phyloP scores from a whole-genome alignment of 2,113 vertebrate genomes.

The Heloderma charlesbogerti region DNA sequence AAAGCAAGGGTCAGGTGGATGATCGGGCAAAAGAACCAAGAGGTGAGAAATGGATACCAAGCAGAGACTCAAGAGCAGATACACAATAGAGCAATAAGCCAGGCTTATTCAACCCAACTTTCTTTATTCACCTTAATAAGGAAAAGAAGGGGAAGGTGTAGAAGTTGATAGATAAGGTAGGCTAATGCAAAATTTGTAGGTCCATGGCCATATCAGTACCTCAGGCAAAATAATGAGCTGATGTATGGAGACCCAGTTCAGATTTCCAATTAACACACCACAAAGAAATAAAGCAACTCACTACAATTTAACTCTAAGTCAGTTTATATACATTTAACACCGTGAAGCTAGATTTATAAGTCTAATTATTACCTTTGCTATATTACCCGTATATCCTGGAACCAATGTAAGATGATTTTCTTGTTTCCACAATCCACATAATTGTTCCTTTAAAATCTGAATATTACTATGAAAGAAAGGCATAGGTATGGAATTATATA shows the following conservation, averaged over 20 bases:
- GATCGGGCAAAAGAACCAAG: not conserved
- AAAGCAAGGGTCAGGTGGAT: not conserved
- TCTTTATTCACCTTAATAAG: not conserved
- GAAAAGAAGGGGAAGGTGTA: not conserved
- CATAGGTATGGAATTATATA: not conserved
- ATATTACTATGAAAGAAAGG: constrained; percentile 82
- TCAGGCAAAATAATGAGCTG: not conserved
- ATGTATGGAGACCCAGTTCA: not conserved
- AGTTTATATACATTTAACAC: not conserved
- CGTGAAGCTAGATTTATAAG: not conserved
- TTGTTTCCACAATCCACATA: constrained; percentile 86
- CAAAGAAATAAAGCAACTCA: not conserved
- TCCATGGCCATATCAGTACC: not conserved
- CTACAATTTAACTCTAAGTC: not conserved
- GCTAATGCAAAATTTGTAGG: not conserved
- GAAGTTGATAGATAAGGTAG: not conserved
- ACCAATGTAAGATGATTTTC: constrained; percentile 82
- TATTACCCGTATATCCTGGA: constrained; percentile 87
- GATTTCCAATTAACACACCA: not conserved
- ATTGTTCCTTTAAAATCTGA: constrained; percentile 85
- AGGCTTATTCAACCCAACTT: not conserved
- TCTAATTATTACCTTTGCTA: constrained; percentile 83
- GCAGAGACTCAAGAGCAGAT: not conserved
- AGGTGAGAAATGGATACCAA: not conserved
- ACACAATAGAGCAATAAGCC: not conserved